phyloP scores from a whole-genome alignment of 2,113 vertebrate genomes.

The Psilopogon haemacephalus region DNA sequence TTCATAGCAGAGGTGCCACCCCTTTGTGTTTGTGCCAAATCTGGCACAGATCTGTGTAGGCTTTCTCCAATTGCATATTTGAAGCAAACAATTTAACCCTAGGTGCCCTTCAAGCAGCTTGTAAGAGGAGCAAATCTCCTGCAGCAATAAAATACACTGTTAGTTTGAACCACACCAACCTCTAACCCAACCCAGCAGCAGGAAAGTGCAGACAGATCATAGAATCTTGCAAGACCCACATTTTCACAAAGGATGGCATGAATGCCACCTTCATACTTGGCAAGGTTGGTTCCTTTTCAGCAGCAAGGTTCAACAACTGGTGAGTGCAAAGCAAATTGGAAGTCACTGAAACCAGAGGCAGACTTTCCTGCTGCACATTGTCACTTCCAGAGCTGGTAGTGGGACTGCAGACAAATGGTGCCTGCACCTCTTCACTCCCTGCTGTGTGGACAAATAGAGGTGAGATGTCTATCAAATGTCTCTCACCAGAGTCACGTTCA shows the following conservation, averaged over 20 bases:
- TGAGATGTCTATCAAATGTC: neutral
- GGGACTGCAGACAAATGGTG: neutral
- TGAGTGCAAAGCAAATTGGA: neutral
- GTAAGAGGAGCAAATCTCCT: no score
- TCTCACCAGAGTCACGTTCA: neutral
- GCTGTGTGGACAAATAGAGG: neutral
- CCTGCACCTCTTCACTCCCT: neutral
- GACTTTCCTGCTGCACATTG: neutral
- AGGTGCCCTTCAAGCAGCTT: no score
- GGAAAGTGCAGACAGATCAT: no score
- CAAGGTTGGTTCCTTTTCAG: neutral
- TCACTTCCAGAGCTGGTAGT: neutral
- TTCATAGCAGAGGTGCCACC: no score
- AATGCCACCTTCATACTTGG: neutral
- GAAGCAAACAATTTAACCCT: no score
- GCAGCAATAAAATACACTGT: no score
- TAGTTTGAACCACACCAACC: no score
- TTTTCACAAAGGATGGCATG: neutral
- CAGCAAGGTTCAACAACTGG: neutral
- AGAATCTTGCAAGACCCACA: accelerated
- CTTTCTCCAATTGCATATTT: no score
- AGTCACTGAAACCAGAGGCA: neutral
- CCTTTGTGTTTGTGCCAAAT: no score
- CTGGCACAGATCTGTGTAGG: no score
- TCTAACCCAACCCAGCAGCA: no score